Conservation (phyloP, 2,888 invertebrate species). For the Villa cingulata region DNA sequence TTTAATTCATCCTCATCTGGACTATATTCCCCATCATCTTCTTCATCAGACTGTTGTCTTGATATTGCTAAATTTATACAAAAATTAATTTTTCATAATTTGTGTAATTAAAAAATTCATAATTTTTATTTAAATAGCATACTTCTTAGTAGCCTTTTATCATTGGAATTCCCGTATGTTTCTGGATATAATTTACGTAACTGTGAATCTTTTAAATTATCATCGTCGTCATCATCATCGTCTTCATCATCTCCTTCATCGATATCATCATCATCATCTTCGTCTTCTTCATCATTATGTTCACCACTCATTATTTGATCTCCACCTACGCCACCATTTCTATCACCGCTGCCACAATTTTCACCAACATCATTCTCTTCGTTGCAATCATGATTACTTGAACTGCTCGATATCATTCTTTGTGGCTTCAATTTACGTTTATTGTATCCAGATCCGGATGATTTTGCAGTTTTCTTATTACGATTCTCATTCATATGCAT, state of each 20-base stretch:
- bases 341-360: not conserved
- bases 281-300: conserved; percentile 14
- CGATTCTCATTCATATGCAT: conserved; percentile 9
- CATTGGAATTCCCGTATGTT: conserved; percentile 29
- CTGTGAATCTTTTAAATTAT: conserved; percentile 37
- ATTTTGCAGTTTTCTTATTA: not conserved
- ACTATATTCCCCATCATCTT: conserved; percentile 69
- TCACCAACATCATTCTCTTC: conserved; percentile 9
- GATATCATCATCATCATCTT: conserved; percentile 6
- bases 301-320: conserved; percentile 29
- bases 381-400: conserved; percentile 19
- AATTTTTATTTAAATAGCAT: conserved; percentile 17
- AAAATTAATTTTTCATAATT: too few relatives aligned
- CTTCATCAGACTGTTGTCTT: conserved; percentile 65
- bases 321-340: conserved; percentile 27
- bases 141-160: conserved; percentile 41
- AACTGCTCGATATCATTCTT: conserved; percentile 25
- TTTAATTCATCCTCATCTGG: conserved; percentile 82
- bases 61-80: conserved; percentile 43
- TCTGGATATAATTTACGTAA: conserved; percentile 41
- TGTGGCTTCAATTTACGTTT: conserved; percentile 15
- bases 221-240: conserved; percentile 28
- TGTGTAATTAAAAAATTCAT: too few relatives aligned
- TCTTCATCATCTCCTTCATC: conserved; percentile 15
- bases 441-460: not conserved